Evolutionary conservation across 2,888 invertebrate species (phyloP).

Genomic region (Cremastinae sp.): DNA sequence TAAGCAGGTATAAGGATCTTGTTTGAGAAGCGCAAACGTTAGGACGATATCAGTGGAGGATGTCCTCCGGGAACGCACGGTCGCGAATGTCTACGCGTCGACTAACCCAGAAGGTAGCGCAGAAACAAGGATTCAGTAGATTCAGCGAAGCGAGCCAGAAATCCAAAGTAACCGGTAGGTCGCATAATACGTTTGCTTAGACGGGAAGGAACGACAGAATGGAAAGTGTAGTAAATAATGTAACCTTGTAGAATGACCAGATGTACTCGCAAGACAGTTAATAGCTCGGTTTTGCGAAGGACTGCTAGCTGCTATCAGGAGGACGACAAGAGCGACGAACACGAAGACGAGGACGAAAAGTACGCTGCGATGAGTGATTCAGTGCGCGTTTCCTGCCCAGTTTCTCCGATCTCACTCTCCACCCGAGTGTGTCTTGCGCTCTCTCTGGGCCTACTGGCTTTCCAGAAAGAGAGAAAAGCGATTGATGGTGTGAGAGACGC

Average conservation of each 20-base stretch:
- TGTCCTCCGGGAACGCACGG: constrained; percentile 52
- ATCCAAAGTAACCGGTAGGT: constrained; percentile 50
- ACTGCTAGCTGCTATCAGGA: constrained; percentile 53
- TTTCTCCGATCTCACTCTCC: constrained; percentile 70
- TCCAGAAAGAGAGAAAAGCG: constrained; percentile 62
- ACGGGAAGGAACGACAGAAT: constrained; percentile 31
- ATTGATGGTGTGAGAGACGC: constrained; percentile 51
- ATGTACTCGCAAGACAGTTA: constrained; percentile 70
- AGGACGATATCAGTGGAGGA: constrained; percentile 32
- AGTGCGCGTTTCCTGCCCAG: constrained; percentile 71
- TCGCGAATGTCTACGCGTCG: constrained; percentile 36
- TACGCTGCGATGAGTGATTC: constrained; percentile 76
- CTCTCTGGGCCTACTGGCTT: constrained; percentile 54
- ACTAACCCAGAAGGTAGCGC: constrained; percentile 22
- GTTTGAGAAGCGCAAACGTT: constrained; percentile 46
- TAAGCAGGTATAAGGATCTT: constrained; percentile 39
- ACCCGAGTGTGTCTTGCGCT: constrained; percentile 34
- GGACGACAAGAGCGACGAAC: constrained; percentile 49
- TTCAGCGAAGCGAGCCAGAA: constrained; percentile 45
- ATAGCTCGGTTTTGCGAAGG: constrained; percentile 72
- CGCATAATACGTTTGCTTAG: constrained; percentile 68
- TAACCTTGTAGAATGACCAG: constrained; percentile 73
- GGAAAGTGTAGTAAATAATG: constrained; percentile 73
- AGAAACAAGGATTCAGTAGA: constrained; percentile 55
- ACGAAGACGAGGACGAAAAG: constrained; percentile 48